phyloP scores from a whole-genome alignment of 2,888 invertebrate genomes.

The Idaea dimidiata region DNA sequence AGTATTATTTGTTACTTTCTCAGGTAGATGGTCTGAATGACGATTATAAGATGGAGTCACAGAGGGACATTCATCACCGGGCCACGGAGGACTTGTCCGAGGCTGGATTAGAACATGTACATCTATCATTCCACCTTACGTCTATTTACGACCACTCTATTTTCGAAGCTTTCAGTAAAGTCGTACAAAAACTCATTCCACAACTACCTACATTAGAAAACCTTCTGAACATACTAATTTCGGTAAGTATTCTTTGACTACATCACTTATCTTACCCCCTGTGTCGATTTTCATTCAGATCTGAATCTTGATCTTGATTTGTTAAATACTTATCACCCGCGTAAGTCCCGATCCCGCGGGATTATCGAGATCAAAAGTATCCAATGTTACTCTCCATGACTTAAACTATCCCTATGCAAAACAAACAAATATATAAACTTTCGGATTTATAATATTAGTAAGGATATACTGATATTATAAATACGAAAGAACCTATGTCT shows the following conservation, averaged over 20 bases:
- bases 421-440: too few species aligned
- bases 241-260: constrained; percentile 82
- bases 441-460: too few species aligned
- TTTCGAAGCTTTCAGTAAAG: constrained; percentile 99
- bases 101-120: constrained; percentile 92
- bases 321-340: too few species aligned
- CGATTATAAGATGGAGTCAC: constrained; percentile 99
- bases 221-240: constrained; percentile 97
- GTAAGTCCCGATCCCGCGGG: too few species aligned
- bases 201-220: constrained; percentile 98
- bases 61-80: constrained; percentile 97
- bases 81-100: constrained; percentile 97
- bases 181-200: constrained; percentile 98
- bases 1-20: constrained; percentile 17
- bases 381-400: too few species aligned
- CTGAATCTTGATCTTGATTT: too few species aligned
- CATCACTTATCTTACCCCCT: too few species aligned
- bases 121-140: constrained; percentile 96
- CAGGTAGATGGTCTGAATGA: constrained; percentile 98
- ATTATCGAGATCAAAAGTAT: too few species aligned
- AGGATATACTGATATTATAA: too few species aligned
- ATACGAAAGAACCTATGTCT: too few species aligned
- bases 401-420: too few species aligned
- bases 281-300: too few species aligned
- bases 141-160: constrained; percentile 99